Conservation (phyloP, 2,797 vertebrate genomes). For the Carduelis carduelis region DNA sequence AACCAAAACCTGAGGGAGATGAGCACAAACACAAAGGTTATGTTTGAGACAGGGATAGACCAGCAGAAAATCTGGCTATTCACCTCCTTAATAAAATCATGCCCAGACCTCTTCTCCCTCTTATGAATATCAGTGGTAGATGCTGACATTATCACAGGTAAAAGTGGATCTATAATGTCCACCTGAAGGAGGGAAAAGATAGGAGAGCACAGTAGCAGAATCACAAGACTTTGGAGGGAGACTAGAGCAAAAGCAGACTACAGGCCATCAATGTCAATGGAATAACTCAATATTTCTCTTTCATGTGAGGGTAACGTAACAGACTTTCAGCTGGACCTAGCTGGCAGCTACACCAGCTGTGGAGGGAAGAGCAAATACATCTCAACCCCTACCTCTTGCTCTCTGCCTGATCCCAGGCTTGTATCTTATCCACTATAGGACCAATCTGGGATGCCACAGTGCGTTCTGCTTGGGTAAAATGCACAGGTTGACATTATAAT, state of each 20-base stretch:
- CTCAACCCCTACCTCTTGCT: background rate
- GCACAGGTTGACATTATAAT: background rate
- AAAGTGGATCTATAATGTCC: background rate
- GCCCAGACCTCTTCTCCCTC: background rate
- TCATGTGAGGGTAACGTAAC: accelerated
- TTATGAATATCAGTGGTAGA: background rate
- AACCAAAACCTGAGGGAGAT: constrained; percentile 82
- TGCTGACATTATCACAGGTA: background rate
- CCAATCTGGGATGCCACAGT: background rate
- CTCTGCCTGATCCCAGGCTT: background rate
- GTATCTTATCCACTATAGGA: background rate
- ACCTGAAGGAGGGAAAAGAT: background rate
- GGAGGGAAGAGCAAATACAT: background rate
- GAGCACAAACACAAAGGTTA: background rate
- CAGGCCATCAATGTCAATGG: background rate
- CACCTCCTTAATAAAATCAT: background rate
- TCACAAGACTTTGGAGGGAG: background rate
- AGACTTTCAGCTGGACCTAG: background rate
- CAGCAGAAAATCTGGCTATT: background rate
- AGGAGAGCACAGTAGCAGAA: background rate
- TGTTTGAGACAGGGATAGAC: background rate
- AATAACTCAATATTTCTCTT: background rate
- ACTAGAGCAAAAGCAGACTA: background rate
- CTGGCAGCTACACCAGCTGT: background rate
- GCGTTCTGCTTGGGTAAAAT: background rate